Evolutionary conservation across 1,140 invertebrate species (phyloP).

Genomic region (Drosophila trapezifrons): DNA sequence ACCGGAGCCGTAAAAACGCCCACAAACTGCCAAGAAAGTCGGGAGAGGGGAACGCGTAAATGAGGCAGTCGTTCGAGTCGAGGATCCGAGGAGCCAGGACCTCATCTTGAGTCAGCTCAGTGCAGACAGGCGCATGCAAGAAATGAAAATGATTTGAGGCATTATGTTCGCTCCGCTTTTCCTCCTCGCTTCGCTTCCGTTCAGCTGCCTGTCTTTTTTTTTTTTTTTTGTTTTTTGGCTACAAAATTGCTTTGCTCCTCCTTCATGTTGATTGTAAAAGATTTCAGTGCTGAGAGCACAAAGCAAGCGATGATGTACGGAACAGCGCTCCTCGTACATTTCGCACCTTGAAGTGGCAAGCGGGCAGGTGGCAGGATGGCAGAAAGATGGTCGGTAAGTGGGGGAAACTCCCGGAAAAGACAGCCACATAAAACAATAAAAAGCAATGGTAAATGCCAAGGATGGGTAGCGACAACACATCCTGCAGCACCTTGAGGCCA

Average conservation of each 20-base stretch:
- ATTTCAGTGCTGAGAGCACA: constrained; percentile 68
- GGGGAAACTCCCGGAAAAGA: constrained; percentile 15
- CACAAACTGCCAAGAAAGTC: constrained; percentile 31
- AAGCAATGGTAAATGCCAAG: constrained; percentile 56
- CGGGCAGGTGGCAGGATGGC: background rate
- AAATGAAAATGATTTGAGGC: constrained; percentile 81
- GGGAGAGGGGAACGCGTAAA: constrained; percentile 34
- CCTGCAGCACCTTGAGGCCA: constrained; percentile 56
- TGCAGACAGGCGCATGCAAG: constrained; percentile 63
- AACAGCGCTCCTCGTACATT: constrained; percentile 63
- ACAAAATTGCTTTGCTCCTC: constrained; percentile 58
- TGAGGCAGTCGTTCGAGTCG: constrained; percentile 20
- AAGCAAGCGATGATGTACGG: constrained; percentile 75
- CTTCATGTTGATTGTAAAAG: constrained; percentile 68
- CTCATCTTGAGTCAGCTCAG: constrained; percentile 52
- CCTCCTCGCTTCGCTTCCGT: constrained; percentile 26
- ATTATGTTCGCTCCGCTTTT: constrained; percentile 58
- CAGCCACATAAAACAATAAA: constrained; percentile 76
- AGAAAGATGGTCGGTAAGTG: background rate
- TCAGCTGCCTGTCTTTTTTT: constrained; percentile 19
- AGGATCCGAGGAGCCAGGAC: constrained; percentile 8
- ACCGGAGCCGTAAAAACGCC: constrained; percentile 63
- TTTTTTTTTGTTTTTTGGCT: constrained; percentile 47
- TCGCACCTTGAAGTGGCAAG: constrained; percentile 66
- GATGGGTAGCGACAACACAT: constrained; percentile 53